Evolutionary conservation across 2,888 invertebrate genomes (phyloP), one percentile per base, ranked within the genome.

Genomic region (Cosmia trapezina): DNA sequence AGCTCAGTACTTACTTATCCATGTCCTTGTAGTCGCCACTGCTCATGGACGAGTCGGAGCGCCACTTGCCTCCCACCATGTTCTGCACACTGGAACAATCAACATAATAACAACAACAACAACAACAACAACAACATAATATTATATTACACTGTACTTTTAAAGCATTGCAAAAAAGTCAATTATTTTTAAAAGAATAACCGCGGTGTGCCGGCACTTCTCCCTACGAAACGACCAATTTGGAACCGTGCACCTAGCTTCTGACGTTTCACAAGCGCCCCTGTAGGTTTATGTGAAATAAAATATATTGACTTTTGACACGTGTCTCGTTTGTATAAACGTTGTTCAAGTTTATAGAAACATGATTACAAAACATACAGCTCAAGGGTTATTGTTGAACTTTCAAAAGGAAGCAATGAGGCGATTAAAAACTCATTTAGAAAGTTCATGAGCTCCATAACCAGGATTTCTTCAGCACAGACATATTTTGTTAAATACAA

Each of bases 51-150:
- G 91, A 80, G 51, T 94, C 94, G 8, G 89, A 84, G 69, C 94
- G 93, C 94, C 94, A 94, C 78, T 94, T 93, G 61, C 89, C 86
- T 47, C 91, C 93, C 28, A 93, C 92, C 88, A 94, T 91, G 80
- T 91, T 94, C 76, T 93, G 93, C 51, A 93, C 92, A 49, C 94
- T 94, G 90, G 37, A 91, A 92, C 22, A 14, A 11, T 49, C 11
- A n/a, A n/a, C n/a, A n/a, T n/a, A n/a, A n/a, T n/a, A n/a, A n/a
- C n/a, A n/a, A n/a, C n/a, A n/a, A n/a, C n/a, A n/a, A n/a, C n/a
- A n/a, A n/a, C n/a, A n/a, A n/a, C n/a, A n/a, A 63, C 43, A 49
- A 8, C 4, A 22, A 37, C 11, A 63, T 22, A 14, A 56, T 41
- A 17, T 60, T 72, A 73, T 57, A 33, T n/a, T 63, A 63, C 56